Conservation (phyloP, 2,888 invertebrate species). For the Dilophus febrilis region DNA sequence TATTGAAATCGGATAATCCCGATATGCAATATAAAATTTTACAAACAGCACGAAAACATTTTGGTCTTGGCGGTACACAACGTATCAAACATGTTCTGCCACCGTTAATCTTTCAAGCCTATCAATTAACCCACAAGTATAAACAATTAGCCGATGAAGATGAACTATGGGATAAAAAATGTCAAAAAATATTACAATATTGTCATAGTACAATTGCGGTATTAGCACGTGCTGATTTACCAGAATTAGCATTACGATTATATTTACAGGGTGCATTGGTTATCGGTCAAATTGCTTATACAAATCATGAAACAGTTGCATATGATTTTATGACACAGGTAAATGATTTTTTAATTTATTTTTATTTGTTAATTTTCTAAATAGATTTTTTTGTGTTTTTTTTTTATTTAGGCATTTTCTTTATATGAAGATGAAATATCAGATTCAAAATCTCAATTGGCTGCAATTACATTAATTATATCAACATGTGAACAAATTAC, state of each 20-base stretch:
- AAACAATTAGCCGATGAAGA: constrained; percentile 65
- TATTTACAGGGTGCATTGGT: constrained; percentile 93
- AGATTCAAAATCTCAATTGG: constrained; percentile 90
- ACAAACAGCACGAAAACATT: constrained; percentile 70
- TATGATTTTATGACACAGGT: constrained; percentile 85
- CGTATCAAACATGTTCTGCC: constrained; percentile 85
- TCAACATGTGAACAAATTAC: constrained; percentile 89
- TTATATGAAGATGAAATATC: constrained; percentile 97
- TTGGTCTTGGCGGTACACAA: constrained; percentile 78
- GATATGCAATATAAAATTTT: constrained; percentile 85
- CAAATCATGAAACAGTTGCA: constrained; percentile 90
- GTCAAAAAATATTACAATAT: constrained; percentile 95
- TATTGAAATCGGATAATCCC: constrained; percentile 58
- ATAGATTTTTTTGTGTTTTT: neutral
- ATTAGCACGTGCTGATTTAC: constrained; percentile 85
- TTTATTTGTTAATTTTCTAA: neutral
- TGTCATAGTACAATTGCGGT: constrained; percentile 91
- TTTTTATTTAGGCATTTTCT: constrained; percentile 61
- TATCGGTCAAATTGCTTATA: constrained; percentile 80
- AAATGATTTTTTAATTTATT: neutral
- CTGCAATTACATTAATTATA: constrained; percentile 88
- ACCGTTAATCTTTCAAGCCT: constrained; percentile 87
- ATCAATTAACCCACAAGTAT: constrained; percentile 71
- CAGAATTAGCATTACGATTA: constrained; percentile 80
- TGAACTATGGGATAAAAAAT: constrained; percentile 96